These are phyloP conservation scores for Prenolepis imparis DNA, from an alignment of 2,888 invertebrate species.

Conservation along the genomic window DNA sequence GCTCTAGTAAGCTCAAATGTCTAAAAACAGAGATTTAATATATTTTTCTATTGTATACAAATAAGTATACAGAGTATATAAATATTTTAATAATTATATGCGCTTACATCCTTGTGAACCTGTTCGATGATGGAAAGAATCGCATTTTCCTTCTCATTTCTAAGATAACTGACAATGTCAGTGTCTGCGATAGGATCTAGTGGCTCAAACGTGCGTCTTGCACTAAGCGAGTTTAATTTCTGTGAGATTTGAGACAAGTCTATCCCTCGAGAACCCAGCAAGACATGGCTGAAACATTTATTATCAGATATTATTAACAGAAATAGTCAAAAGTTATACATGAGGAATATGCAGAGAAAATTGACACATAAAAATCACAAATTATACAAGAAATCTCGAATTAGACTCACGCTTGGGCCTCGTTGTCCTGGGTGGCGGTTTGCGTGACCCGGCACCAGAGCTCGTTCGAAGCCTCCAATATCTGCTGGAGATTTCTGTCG, in stretches of 20 bases:
- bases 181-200: conserved; percentile 96
- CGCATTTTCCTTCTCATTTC: conserved; percentile 97
- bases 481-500: conserved; percentile 96
- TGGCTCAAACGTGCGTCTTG: conserved; percentile 95
- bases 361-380: neutral
- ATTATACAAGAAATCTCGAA: neutral
- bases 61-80: neutral
- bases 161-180: conserved; percentile 95
- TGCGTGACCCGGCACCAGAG: conserved; percentile 95
- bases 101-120: conserved; percentile 92
- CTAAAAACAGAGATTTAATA: conserved; percentile 80
- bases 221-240: conserved; percentile 95
- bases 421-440: conserved; percentile 95
- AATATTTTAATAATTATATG: neutral
- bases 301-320: neutral
- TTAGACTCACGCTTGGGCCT: conserved; percentile 91
- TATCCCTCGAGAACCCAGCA: conserved; percentile 96
- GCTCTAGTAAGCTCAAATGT: conserved; percentile 88
- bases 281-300: conserved; percentile 90
- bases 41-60: neutral
- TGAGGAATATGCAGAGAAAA: neutral
- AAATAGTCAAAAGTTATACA: conserved; percentile 52
- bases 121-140: conserved; percentile 96
- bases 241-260: conserved; percentile 97
- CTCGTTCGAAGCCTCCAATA: conserved; percentile 96